phyloP scores from a whole-genome alignment of 37 sponge, comb jelly and placozoan genomes.

The Dysidea cf. avara region DNA sequence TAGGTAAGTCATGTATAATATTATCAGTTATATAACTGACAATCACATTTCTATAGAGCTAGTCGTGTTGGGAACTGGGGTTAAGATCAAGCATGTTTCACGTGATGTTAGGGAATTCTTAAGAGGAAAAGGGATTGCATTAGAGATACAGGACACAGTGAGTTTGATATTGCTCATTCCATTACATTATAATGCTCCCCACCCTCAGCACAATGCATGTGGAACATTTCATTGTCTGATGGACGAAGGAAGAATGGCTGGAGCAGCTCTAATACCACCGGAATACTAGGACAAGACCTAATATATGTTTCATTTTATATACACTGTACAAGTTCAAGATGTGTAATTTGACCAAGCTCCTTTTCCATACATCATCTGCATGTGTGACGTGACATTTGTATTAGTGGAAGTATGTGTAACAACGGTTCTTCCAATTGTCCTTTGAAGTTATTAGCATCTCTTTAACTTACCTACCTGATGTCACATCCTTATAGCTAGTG shows the following conservation, averaged over 20 bases:
- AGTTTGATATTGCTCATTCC: not conserved
- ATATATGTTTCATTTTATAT: no score
- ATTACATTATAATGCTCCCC: not conserved
- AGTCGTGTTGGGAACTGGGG: conserved; percentile 81
- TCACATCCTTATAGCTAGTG: no score
- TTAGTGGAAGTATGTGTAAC: no score
- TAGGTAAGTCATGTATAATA: conserved; percentile 38
- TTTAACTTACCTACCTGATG: no score
- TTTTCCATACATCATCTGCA: no score
- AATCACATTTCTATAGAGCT: conserved; percentile 44
- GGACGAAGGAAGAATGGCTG: conserved; percentile 72
- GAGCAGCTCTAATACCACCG: conserved; percentile 88
- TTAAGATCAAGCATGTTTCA: conserved; percentile 22
- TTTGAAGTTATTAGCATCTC: no score
- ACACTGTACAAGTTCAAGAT: no score
- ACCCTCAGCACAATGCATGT: conserved; percentile 79
- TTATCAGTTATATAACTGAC: no score
- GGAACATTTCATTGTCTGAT: conserved; percentile 88
- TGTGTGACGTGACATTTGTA: no score
- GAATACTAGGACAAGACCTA: not conserved
- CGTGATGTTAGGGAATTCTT: conserved; percentile 32
- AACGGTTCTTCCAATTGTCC: no score
- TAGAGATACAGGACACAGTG: conserved; percentile 88
- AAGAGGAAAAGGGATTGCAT: conserved; percentile 43
- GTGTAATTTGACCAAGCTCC: no score